Evolutionary conservation across 2,113 vertebrate species (phyloP).

Genomic region (Ceuthmochares aereus): DNA sequence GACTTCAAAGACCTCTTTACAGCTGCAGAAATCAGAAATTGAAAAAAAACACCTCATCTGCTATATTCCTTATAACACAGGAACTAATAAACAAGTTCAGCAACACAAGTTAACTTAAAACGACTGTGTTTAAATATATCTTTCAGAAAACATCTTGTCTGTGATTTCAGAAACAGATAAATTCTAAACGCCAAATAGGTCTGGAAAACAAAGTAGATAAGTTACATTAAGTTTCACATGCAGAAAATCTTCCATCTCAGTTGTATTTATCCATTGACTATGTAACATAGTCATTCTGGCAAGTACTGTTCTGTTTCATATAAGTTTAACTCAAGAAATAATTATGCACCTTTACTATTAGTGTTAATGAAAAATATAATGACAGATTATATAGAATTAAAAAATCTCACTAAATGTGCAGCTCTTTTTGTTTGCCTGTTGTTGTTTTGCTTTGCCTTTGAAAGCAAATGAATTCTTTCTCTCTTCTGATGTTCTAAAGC

Average conservation of each 20-base stretch:
- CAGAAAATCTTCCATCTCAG: not conserved
- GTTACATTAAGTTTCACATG: not conserved
- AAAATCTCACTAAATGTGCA: not conserved
- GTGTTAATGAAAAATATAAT: not conserved
- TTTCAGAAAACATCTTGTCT: not conserved
- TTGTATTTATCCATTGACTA: not conserved
- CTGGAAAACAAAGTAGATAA: not conserved
- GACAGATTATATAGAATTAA: not conserved
- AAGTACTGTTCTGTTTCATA: not conserved
- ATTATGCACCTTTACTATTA: not conserved
- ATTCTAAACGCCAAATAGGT: not conserved
- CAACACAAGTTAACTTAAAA: not conserved
- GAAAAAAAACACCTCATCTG: not conserved
- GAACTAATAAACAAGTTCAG: not conserved
- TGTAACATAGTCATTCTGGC: not conserved
- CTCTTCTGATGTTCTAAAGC: not conserved
- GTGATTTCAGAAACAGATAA: not conserved
- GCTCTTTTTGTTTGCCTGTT: not conserved
- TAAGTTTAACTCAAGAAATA: not conserved
- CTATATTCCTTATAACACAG: not conserved
- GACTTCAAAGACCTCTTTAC: not conserved
- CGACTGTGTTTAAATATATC: not conserved
- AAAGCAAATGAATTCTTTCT: not conserved
- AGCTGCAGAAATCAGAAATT: not conserved
- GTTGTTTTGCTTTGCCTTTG: constrained; percentile 18